Conservation (phyloP, 2,797 vertebrate genomes). For the Furcifer pardalis region DNA sequence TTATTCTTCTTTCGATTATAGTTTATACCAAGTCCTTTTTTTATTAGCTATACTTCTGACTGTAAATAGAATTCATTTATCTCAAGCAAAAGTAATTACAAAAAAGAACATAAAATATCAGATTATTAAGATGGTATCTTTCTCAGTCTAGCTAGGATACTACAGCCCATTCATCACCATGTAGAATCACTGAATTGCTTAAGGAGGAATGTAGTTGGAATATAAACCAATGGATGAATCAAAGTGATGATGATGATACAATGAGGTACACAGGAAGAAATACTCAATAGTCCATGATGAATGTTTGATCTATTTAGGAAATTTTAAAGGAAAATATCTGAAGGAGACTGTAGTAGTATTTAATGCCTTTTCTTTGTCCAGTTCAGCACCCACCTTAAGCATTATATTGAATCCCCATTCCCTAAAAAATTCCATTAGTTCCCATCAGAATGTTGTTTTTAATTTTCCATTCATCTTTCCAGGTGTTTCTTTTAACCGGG, state of each 20-base stretch:
- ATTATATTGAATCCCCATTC: too few relatives aligned
- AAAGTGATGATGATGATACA: neutral
- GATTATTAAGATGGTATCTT: constrained; percentile 66
- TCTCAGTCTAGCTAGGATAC: constrained; percentile 54
- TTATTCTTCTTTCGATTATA: constrained; percentile 55
- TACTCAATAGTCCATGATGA: neutral
- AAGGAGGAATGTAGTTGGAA: constrained; percentile 47
- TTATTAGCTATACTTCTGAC: constrained; percentile 60
- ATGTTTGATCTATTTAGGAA: neutral
- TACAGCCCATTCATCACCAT: constrained; percentile 60
- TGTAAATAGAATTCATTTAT: constrained; percentile 70
- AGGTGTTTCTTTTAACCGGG: neutral
- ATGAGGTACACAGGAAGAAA: neutral
- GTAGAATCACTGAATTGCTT: constrained; percentile 41
- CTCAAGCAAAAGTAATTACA: constrained; percentile 68
- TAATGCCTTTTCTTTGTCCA: neutral
- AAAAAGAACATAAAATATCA: constrained; percentile 66
- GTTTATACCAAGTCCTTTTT: constrained; percentile 55
- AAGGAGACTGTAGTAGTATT: neutral
- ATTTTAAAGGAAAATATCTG: neutral
- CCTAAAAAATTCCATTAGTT: neutral
- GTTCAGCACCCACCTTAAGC: neutral
- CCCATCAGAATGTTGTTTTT: neutral
- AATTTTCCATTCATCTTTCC: neutral
- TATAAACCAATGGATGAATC: constrained; percentile 32